Evolutionary conservation across 92 coral and sea anemone species (phyloP).

Genomic region (Scolanthus callimorphus): DNA sequence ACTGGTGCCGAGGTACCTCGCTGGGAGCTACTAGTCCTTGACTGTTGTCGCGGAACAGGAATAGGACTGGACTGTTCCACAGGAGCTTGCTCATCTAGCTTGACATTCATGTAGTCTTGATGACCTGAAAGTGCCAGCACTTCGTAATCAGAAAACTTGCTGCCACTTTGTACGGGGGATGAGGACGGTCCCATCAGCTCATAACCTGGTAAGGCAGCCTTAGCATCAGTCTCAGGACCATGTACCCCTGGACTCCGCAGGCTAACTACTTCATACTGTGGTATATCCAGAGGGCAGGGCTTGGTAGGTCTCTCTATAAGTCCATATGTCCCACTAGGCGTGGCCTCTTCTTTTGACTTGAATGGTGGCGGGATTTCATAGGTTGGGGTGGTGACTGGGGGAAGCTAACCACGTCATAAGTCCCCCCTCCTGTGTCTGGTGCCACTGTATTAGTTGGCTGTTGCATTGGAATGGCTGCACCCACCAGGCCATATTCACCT

Average conservation of each 20-base stretch:
- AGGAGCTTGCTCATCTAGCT: not conserved
- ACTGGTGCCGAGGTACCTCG: constrained; percentile 43
- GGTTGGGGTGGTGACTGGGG: constrained; percentile 10
- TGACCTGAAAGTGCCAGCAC: constrained; percentile 10
- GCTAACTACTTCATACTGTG: constrained; percentile 36
- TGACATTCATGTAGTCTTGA: not conserved
- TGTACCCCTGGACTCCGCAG: constrained; percentile 8
- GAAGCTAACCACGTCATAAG: not conserved
- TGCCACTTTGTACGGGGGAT: not conserved
- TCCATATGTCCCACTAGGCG: not conserved
- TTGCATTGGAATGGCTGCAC: constrained; percentile 4
- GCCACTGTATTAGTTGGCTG: not conserved
- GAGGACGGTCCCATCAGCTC: constrained; percentile 57
- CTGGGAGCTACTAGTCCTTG: not conserved
- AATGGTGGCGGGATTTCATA: constrained; percentile 33
- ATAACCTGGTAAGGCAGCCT: constrained; percentile 69
- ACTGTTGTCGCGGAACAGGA: not conserved
- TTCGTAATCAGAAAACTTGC: no score
- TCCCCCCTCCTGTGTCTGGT: constrained; percentile 2
- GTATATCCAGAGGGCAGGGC: constrained; percentile 37
- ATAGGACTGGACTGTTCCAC: not conserved
- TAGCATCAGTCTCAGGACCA: constrained; percentile 52
- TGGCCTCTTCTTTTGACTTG: constrained; percentile 5
- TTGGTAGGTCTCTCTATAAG: not conserved
- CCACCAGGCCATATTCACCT: constrained; percentile 36